Base-by-base conservation (phyloP, 2,888 invertebrate genomes). In the Heliconius hortense region DNA sequence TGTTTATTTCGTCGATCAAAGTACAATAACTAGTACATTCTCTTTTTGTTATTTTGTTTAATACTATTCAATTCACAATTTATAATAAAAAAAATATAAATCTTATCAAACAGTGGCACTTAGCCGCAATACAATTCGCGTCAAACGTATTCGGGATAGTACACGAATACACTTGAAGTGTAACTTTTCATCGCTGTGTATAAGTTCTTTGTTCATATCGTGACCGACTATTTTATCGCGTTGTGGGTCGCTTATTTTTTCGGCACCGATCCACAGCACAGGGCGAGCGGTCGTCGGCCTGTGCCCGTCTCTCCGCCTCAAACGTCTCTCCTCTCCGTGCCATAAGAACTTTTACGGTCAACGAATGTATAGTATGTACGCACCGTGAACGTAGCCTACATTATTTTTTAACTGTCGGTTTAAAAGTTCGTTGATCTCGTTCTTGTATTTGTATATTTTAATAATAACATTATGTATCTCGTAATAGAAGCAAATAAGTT, bases 391-490 rank as follows among this genome's bases (percentile, higher is more conserved):
- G 93, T 93, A 93, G 93, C 94, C 94, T 88, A 94, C 92, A 93
- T 94, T 90, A 93, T 92, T 93, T 93, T 93, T 92, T 91, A 92
- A 91, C 92, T 92, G 94, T 92, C 92, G 92, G 93, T 91, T 90
- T 85, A 84, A 87, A 88, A 89, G 94, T 91, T 93, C 94, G 88
- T 89, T 91, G 94, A 89, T 88, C 94, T 86, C 89, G 81, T 82
- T 84, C 83, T 87, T 87, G 88, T 89, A 10, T 35, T 35, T 35
- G 7, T 35, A 87, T 88, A 89, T 80, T 91, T 92, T 92, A 92
- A 90, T 90, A 90, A 88, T 91, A 92, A 87, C 91, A 89, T 87
- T 88, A 88, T 83, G 85, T 88, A 86, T 83, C 84, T 84, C 83
- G 87, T 86, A 85, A 91, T 91, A 90, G 31, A 10, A 24, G 24